Evolutionary conservation across 2,113 vertebrate species (phyloP).

Genomic region (Saimiri boliviensis): DNA sequence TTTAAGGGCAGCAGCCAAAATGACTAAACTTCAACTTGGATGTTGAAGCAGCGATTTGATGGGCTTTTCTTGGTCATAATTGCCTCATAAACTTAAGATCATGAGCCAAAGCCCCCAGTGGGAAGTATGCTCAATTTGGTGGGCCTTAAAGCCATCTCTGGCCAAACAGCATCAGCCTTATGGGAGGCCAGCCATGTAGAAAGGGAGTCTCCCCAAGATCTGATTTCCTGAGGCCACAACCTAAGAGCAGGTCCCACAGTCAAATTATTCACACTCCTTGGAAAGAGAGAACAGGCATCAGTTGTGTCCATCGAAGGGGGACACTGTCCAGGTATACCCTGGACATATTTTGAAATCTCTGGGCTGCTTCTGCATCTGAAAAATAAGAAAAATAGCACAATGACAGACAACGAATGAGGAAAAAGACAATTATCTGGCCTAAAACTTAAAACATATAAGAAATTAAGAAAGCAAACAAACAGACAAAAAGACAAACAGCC

Average conservation of each 20-base stretch:
- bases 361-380: slow-evolving; percentile 80
- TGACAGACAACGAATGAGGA: slow-evolving; percentile 76
- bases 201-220: slow-evolving; percentile 62
- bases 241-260: slow-evolving; percentile 67
- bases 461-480: slow-evolving; percentile 71
- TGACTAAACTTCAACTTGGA: slow-evolving; percentile 56
- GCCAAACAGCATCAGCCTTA: slow-evolving; percentile 58
- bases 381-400: slow-evolving; percentile 79
- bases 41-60: slow-evolving; percentile 42
- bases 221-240: slow-evolving; percentile 67
- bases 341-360: slow-evolving; percentile 77
- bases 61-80: slow-evolving; percentile 41
- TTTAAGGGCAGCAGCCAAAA: slow-evolving; percentile 60
- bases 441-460: slow-evolving; percentile 65
- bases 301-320: slow-evolving; percentile 75
- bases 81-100: slow-evolving; percentile 52
- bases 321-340: slow-evolving; percentile 75
- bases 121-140: slow-evolving; percentile 59
- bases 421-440: slow-evolving; percentile 63
- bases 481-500: slow-evolving; percentile 67
- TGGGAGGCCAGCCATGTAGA: slow-evolving; percentile 50
- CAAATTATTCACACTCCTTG: slow-evolving; percentile 75
- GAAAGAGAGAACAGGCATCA: slow-evolving; percentile 75
- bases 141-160: slow-evolving; percentile 34
- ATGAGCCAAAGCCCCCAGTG: slow-evolving; percentile 57